These are phyloP conservation scores for Otolemur garnettii DNA, from an alignment of 2,113 vertebrate species.

Conservation along the genomic window DNA sequence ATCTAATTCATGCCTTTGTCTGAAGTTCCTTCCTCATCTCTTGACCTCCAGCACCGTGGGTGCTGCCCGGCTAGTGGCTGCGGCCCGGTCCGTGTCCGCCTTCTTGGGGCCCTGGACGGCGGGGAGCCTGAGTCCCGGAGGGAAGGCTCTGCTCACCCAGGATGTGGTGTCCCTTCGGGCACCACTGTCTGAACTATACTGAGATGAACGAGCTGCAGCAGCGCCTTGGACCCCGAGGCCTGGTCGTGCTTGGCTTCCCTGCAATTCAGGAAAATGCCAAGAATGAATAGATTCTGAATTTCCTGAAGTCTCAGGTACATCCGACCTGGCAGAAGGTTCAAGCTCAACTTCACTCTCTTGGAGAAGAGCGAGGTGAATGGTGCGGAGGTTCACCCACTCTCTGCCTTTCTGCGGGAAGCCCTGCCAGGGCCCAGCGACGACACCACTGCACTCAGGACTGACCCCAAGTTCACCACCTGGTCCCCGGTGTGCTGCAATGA, in stretches of 20 bases:
- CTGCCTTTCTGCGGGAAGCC: conserved; percentile 89
- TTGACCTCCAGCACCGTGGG: accelerated
- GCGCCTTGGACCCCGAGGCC: conserved; percentile 89
- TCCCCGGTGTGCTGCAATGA: conserved; percentile 94
- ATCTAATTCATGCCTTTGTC: neutral
- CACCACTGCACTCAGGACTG: conserved; percentile 87
- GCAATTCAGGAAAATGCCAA: conserved; percentile 97
- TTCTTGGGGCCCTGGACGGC: conserved; percentile 85
- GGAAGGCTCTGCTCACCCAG: conserved; percentile 86
- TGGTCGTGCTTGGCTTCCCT: conserved; percentile 95
- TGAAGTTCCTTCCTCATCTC: accelerated
- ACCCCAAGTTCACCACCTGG: conserved; percentile 94
- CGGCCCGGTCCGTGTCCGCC: conserved; percentile 81
- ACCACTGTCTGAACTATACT: conserved; percentile 95
- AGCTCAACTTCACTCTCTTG: conserved; percentile 93
- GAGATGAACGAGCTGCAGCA: conserved; percentile 96
- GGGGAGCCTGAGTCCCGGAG: conserved; percentile 89
- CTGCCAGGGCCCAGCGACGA: conserved; percentile 93
- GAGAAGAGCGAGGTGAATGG: conserved; percentile 97
- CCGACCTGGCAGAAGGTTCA: conserved; percentile 94
- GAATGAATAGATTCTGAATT: conserved; percentile 93
- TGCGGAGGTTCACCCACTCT: conserved; percentile 92
- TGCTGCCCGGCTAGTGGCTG: neutral
- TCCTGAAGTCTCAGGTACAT: conserved; percentile 89
- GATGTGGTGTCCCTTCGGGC: conserved; percentile 98